These are phyloP conservation scores for Solenopsis invicta DNA, from an alignment of 1,140 invertebrate genomes.

Conservation along the genomic window DNA sequence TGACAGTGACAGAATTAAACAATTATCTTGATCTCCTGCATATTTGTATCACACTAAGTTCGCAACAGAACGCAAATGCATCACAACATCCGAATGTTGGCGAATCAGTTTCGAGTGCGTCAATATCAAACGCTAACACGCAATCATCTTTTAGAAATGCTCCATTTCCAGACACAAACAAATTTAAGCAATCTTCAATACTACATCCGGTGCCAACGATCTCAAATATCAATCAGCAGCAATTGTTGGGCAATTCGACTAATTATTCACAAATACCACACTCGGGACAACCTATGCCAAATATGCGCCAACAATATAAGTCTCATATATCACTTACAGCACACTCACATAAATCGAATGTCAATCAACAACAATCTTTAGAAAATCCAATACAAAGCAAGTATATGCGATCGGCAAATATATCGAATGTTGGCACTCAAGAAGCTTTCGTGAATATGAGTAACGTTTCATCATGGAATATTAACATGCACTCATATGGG, in stretches of 20 bases:
- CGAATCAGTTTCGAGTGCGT: neutral
- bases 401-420: too few relatives aligned
- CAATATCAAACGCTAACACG: neutral
- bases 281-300: neutral
- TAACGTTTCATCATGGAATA: conserved; percentile 1
- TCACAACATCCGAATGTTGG: neutral
- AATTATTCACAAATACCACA: neutral
- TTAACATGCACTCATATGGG: neutral
- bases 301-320: neutral
- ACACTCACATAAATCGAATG: neutral
- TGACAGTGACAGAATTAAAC: neutral
- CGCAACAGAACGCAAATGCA: neutral
- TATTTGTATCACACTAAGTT: neutral
- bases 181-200: neutral
- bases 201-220: neutral
- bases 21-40: neutral
- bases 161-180: neutral
- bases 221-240: neutral
- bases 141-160: neutral
- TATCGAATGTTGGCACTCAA: neutral
- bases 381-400: too few relatives aligned
- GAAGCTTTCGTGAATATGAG: neutral
- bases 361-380: neutral
- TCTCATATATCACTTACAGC: neutral
- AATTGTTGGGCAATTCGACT: neutral